Base-by-base conservation (phyloP, 2,888 invertebrate genomes). In the Auanema freiburgensis region DNA sequence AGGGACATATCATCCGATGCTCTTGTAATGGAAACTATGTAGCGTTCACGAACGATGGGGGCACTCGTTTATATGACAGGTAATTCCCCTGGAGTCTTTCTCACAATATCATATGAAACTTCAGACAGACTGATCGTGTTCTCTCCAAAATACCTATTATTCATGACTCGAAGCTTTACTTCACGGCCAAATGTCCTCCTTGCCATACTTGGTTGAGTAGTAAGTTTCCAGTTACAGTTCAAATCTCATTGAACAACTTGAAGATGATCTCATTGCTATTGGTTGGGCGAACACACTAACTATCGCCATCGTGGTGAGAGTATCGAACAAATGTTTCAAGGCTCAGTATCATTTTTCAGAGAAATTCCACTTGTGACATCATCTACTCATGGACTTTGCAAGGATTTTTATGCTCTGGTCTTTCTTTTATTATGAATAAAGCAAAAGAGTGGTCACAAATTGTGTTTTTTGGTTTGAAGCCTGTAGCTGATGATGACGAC, bases 11-110 rank as follows among this genome's bases (percentile, higher is more conserved):
- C n/a, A 67, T 71, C 16, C 66, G 72, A 2, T 62, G 76, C 12
- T 68, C 78, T 12, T 83, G 82, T 78, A 65, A 62, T 3, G 72
- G 72, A 6, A 60, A 67, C 23, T 74, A 74, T 50, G 72, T 83
- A 25, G 82, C 83, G 0, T 83, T 83, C 67, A 81, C 79, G 10
- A 84, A 84, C 59, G 83, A 84, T 46, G 75, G 74, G 0, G 83
- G 83, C 49, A 83, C 83, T 14, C 65, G 80, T 33, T 62, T 83
- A 21, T 81, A 76, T 55, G 81, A 83, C 41, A 60, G 66, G 75
- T 72, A 50, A 64, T 18, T 50, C 12, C 12, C 43, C 18, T 33
- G 52, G 52, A 50, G 14, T 52, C 4, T 3, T 8, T 4, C 21
- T 33, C 3, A 3, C 33, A 8, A 5, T 33, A 33, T 33, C 33